These are phyloP conservation scores for Ecdyonurus torrentis DNA, from an alignment of 2,888 invertebrate species.

Conservation along the genomic window DNA sequence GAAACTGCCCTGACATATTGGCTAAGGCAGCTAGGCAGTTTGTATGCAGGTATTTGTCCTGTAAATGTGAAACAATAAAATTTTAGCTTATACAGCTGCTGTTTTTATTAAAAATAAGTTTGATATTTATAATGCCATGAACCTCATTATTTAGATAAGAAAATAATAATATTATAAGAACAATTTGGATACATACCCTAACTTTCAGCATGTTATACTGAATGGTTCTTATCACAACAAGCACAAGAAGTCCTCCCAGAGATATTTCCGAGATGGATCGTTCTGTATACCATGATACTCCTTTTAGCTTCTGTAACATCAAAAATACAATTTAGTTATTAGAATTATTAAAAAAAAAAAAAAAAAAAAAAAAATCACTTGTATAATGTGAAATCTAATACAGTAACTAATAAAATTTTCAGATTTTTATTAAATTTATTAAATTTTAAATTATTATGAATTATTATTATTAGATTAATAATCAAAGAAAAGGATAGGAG, in stretches of 20 bases:
- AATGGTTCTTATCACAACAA: slow-evolving; percentile 90
- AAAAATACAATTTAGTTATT: slow-evolving; percentile 8
- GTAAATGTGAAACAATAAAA: slow-evolving; percentile 5
- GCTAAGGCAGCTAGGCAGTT: slow-evolving; percentile 96
- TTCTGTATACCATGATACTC: slow-evolving; percentile 87
- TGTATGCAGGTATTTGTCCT: slow-evolving; percentile 94
- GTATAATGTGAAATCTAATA: not conserved
- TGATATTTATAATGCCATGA: not conserved
- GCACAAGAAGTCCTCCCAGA: slow-evolving; percentile 79
- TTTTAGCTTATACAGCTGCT: not conserved
- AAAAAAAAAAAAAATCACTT: not conserved
- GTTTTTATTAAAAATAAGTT: no score
- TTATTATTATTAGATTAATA: no score
- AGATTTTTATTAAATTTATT: not conserved
- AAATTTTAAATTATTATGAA: slow-evolving; percentile 2
- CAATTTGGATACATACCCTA: slow-evolving; percentile 38
- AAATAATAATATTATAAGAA: not conserved
- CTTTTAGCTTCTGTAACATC: slow-evolving; percentile 60
- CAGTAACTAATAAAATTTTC: not conserved
- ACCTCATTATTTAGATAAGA: not conserved
- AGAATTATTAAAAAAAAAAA: not conserved
- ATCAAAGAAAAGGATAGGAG: no score
- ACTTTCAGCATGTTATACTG: slow-evolving; percentile 96
- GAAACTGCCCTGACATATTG: slow-evolving; percentile 90
- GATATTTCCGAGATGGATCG: slow-evolving; percentile 81